phyloP scores from a whole-genome alignment of 2,797 vertebrate genomes.

The Melanitta fusca region DNA sequence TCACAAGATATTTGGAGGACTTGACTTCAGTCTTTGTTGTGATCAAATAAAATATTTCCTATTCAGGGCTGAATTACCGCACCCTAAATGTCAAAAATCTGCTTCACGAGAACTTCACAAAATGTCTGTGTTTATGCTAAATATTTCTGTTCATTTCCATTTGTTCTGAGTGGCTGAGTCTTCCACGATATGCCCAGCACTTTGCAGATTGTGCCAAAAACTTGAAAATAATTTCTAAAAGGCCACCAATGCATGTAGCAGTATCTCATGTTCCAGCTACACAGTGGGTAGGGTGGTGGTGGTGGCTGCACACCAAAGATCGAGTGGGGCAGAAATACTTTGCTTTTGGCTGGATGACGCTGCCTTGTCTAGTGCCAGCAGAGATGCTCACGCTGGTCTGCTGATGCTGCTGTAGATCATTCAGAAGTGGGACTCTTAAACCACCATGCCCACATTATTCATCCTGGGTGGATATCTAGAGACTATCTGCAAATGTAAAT shows the following conservation, averaged over 20 bases:
- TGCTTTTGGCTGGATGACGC: fast-evolving
- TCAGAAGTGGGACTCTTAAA: neutral
- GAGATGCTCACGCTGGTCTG: fast-evolving
- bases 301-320: too few species aligned
- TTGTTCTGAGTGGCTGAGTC: neutral
- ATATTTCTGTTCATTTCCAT: neutral
- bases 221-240: too few species aligned
- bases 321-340: fast-evolving
- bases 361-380: too few species aligned
- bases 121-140: neutral
- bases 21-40: too few species aligned
- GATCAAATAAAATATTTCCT: neutral
- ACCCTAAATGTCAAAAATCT: neutral
- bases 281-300: fast-evolving
- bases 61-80: neutral
- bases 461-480: neutral
- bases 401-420: fast-evolving
- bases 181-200: neutral
- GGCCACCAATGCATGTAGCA: fast-evolving
- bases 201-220: neutral
- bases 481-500: neutral
- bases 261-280: fast-evolving
- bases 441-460: fast-evolving
- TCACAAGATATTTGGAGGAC: neutral
- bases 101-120: neutral